phyloP scores from a whole-genome alignment of 2,888 invertebrate species.

The Phengaris arion region DNA sequence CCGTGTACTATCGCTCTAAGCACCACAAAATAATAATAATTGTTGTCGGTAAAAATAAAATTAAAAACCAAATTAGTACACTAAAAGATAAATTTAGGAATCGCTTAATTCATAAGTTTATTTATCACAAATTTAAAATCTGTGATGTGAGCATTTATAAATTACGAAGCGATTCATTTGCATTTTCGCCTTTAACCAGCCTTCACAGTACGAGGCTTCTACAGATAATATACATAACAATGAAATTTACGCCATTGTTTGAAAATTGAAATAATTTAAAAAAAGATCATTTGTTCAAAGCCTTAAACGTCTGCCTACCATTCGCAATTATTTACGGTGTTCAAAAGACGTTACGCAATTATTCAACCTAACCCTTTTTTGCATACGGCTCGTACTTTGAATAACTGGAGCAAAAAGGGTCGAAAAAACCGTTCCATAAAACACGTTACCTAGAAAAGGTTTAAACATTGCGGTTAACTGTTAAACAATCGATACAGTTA shows the following conservation, averaged over 20 bases:
- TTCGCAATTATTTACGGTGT: conserved; percentile 34
- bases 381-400: conserved; percentile 69
- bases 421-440: conserved; percentile 52
- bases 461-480: conserved; percentile 77
- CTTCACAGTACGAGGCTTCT: not conserved
- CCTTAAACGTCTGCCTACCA: conserved; percentile 24
- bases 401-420: conserved; percentile 71
- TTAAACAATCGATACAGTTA: conserved; percentile 78
- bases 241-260: not conserved
- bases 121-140: not conserved
- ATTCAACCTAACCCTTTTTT: conserved; percentile 60
- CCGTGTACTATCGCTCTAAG: too few species aligned
- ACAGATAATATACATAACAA: conserved; percentile 21
- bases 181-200: conserved; percentile 10
- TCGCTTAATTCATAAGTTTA: too few species aligned
- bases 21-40: too few species aligned
- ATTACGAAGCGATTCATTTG: not conserved
- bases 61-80: too few species aligned
- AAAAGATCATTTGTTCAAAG: conserved; percentile 4
- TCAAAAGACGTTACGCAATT: conserved; percentile 36
- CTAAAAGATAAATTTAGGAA: too few species aligned
- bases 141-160: not conserved
- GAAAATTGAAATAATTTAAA: not conserved
- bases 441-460: conserved; percentile 73
- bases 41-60: too few species aligned